These are phyloP conservation scores for Homarus gammarus DNA, from an alignment of 2,888 invertebrate species.

Conservation along the genomic window DNA sequence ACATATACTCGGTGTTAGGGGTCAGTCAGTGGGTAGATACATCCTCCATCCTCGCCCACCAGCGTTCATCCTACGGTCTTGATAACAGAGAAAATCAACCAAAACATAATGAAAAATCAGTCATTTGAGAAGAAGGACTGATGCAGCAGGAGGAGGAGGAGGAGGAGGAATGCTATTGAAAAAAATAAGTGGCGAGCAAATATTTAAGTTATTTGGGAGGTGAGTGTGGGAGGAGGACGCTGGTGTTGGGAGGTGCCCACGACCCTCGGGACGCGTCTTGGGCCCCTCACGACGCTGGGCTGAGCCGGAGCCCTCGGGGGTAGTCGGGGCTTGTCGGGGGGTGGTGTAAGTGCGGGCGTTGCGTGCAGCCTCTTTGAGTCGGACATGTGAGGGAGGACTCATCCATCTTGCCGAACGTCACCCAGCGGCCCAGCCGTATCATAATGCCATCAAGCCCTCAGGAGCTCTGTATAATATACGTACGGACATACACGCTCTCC, in stretches of 20 bases:
- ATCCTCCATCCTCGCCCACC: too few species aligned
- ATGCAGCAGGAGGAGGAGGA: too few species aligned
- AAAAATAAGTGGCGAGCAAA: neutral
- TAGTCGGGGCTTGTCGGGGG: neutral
- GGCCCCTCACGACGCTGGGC: neutral
- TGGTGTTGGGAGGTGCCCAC: neutral
- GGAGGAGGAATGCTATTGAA: too few species aligned
- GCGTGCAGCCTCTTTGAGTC: slow-evolving; percentile 13
- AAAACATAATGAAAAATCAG: too few species aligned
- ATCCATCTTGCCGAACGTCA: neutral
- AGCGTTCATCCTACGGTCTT: too few species aligned
- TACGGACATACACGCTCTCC: slow-evolving; percentile 8
- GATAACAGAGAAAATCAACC: too few species aligned
- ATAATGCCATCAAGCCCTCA: slow-evolving; percentile 34
- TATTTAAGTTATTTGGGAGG: neutral
- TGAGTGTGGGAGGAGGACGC: neutral
- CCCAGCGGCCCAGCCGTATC: slow-evolving; percentile 10
- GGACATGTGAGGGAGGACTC: neutral
- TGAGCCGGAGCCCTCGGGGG: neutral
- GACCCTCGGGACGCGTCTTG: neutral
- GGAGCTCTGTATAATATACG: slow-evolving; percentile 35
- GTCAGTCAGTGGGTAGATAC: too few species aligned
- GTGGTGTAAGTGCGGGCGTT: neutral
- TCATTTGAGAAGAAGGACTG: too few species aligned
- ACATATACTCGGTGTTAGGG: too few species aligned